Percentiles rank a stretch among this genome's conserved stretches.
These are phyloP conservation scores for Cerceris ruficornis DNA, from an alignment of 2,888 invertebrate genomes.

Conservation along the genomic window DNA sequence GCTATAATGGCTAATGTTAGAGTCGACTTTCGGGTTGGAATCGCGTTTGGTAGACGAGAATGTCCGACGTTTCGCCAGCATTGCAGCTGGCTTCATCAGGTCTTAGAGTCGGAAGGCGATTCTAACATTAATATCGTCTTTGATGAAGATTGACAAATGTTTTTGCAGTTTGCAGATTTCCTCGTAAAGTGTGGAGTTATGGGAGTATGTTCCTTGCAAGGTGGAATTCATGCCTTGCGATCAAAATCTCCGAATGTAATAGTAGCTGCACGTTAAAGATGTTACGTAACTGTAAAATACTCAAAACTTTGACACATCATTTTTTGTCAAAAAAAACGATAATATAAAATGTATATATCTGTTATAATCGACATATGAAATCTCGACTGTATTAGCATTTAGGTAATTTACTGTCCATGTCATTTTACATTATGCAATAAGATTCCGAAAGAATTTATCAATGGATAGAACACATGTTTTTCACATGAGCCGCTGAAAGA, in stretches of 20 bases:
- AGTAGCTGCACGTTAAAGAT: constrained; percentile 67
- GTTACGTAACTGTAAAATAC: constrained; percentile 14
- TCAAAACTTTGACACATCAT: constrained; percentile 1
- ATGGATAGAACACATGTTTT: too few species aligned
- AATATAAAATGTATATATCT: neutral
- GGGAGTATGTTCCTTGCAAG: constrained; percentile 93
- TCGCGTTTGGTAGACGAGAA: too few species aligned
- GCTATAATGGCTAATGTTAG: too few species aligned
- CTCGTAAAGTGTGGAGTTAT: constrained; percentile 90
- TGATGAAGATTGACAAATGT: constrained; percentile 62
- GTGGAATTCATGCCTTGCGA: constrained; percentile 91
- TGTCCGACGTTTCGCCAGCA: too few species aligned
- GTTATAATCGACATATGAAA: too few species aligned
- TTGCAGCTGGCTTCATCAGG: neutral
- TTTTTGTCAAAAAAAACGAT: constrained; percentile 19
- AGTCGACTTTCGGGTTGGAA: too few species aligned
- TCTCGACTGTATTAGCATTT: too few species aligned
- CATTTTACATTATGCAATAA: too few species aligned
- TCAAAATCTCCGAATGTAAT: constrained; percentile 86
- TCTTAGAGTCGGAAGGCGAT: neutral
- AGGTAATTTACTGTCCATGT: too few species aligned
- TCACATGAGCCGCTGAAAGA: too few species aligned
- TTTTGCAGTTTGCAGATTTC: constrained; percentile 91
- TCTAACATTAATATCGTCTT: neutral
- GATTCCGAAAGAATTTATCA: too few species aligned